Base-by-base conservation (phyloP, 1,140 invertebrate genomes). In the Micrasema minimum region DNA sequence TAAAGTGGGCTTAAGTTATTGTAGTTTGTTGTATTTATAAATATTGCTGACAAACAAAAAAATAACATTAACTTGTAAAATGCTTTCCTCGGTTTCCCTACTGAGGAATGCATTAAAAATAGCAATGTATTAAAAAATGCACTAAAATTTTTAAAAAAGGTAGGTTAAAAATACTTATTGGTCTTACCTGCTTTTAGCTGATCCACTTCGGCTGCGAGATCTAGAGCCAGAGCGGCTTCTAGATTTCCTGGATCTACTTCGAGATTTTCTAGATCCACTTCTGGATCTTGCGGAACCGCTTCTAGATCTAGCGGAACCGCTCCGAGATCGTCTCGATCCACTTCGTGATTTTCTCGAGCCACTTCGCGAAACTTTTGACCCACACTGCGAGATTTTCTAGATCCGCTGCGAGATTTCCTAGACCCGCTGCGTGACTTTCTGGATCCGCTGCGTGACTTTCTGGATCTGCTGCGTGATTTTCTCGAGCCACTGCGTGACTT, bases 251-350 rank as follows among this genome's bases (percentile, higher is more conserved):
- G 79, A 80, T 14, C 78, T 72, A 3, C 79, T 81, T 66, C 77
- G 72, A 1, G 81, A 82, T 12, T 78, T 78, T n/a, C 76, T 74
- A 0, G 82, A 83, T 0, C 79, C 76, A 51, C 80, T 78, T 43
- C 78, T 74, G 0, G 76, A 77, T 69, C 75, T 64, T 9, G 53
- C 37, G 43, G 46, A 43, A 45, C 64, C 20, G 12, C 45, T 65
- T 1, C 77, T 53, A 14, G 79, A 77, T 26, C 64, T 62, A 41
- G 62, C 72, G 1, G 79, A 81, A 46, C 78, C 70, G 14, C 75
- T 66, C 41, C 75, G 77, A 26, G 76, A 77, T 48, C 76, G 76
- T 37, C 72, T 69, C 9, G 66, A 74, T 14, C 45, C 61, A 43
- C 65, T 72, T 14, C 65, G 64, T 1, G 57, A 67, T 62, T 51